Conservation (phyloP, 1,140 invertebrate species). For the Asobara japonica region DNA sequence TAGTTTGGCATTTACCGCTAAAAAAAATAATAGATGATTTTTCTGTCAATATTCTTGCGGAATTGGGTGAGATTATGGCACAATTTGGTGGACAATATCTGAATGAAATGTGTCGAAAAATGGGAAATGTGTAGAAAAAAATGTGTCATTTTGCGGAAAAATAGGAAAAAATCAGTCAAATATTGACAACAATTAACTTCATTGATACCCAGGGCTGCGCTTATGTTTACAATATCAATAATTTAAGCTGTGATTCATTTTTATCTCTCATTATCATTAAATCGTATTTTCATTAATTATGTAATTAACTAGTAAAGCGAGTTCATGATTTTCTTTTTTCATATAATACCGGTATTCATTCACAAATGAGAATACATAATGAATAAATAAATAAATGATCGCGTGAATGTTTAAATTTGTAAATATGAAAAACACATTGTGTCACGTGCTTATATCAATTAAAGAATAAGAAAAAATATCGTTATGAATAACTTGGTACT, state of each 20-base stretch:
- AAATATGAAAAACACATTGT: conserved; percentile 34
- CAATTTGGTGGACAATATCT: too few relatives aligned
- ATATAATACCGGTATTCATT: not conserved
- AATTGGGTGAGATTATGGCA: too few relatives aligned
- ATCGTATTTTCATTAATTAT: conserved; percentile 12
- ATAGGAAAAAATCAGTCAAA: too few relatives aligned
- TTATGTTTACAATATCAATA: conserved; percentile 29
- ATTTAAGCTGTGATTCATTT: conserved; percentile 44
- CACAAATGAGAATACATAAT: conserved; percentile 10
- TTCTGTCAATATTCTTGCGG: not conserved
- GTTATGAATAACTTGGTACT: conserved; percentile 32
- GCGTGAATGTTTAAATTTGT: conserved; percentile 31
- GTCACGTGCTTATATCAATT: conserved; percentile 48
- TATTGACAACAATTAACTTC: conserved; percentile 21
- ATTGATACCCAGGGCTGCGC: conserved; percentile 1
- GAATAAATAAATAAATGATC: conserved; percentile 3
- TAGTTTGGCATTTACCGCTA: not conserved
- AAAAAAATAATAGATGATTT: conserved; percentile 1
- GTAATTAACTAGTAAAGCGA: conserved; percentile 10
- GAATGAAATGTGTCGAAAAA: too few relatives aligned
- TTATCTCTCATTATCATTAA: conserved; percentile 34
- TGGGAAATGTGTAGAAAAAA: too few relatives aligned
- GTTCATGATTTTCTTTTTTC: conserved; percentile 9
- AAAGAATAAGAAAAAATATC: conserved; percentile 41
- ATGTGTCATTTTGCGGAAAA: too few relatives aligned